Evolutionary conservation across 2,888 invertebrate genomes (phyloP).

Genomic region (Conchocele bisecta): DNA sequence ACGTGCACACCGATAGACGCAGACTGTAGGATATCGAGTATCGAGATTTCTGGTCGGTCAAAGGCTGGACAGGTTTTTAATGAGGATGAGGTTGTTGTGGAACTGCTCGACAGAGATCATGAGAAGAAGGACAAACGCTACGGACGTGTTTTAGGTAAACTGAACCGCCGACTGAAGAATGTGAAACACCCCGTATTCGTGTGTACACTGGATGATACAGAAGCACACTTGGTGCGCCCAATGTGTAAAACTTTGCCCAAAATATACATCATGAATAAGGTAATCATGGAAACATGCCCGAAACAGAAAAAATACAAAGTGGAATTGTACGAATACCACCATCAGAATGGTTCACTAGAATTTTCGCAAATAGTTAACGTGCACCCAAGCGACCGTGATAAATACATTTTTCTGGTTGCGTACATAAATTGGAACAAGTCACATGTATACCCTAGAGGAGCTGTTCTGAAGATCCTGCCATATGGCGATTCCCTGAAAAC

Average conservation of each 20-base stretch:
- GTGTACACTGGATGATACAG: slow-evolving; percentile 63
- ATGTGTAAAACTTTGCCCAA: slow-evolving; percentile 70
- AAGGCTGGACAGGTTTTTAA: slow-evolving; percentile 63
- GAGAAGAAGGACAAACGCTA: slow-evolving; percentile 34
- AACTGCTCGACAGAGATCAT: slow-evolving; percentile 45
- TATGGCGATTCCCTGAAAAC: slow-evolving; percentile 22
- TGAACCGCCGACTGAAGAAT: slow-evolving; percentile 40
- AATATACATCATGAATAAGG: slow-evolving; percentile 47
- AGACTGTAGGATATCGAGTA: no score
- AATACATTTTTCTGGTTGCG: slow-evolving; percentile 64
- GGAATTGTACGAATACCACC: slow-evolving; percentile 59
- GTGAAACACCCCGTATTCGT: slow-evolving; percentile 58
- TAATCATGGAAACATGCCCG: slow-evolving; percentile 5
- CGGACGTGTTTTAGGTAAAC: slow-evolving; percentile 62
- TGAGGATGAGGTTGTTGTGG: slow-evolving; percentile 64
- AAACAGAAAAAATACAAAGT: slow-evolving; percentile 32
- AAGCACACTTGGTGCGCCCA: slow-evolving; percentile 60
- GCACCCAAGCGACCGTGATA: slow-evolving; percentile 52
- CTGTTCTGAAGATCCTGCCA: slow-evolving; percentile 49
- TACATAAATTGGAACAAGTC: slow-evolving; percentile 56
- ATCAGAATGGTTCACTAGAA: slow-evolving; percentile 42
- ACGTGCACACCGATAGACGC: no score
- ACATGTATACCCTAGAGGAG: slow-evolving; percentile 57
- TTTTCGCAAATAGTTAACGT: no score
- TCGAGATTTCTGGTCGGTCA: slow-evolving; percentile 61